Evolutionary conservation across 2,113 vertebrate species (phyloP).

Genomic region (Rhipidura dahli): DNA sequence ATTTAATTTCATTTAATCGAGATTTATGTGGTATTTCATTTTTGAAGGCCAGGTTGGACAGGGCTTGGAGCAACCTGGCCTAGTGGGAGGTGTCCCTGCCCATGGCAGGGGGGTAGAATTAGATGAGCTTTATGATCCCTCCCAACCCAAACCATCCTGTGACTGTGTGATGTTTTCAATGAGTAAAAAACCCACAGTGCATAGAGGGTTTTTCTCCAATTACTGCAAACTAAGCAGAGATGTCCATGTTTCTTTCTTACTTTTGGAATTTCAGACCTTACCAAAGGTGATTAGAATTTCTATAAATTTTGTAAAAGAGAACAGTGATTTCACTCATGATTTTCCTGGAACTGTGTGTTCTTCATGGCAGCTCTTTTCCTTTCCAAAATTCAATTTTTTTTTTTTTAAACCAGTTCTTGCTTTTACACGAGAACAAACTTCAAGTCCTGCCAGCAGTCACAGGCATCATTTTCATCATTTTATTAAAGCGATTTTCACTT

Average conservation of each 20-base stretch:
- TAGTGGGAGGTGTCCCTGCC: not conserved
- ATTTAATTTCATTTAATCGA: not conserved
- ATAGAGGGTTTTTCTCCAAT: not conserved
- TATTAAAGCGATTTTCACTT: not conserved
- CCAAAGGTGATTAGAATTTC: not conserved
- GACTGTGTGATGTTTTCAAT: not conserved
- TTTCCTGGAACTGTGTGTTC: not conserved
- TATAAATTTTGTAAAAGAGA: not conserved
- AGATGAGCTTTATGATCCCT: not conserved
- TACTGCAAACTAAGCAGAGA: not conserved
- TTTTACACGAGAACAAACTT: not conserved
- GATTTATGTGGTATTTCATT: not conserved
- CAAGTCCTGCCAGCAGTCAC: not conserved
- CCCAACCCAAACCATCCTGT: not conserved
- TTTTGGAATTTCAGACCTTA: not conserved
- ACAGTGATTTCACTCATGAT: not conserved
- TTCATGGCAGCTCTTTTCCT: not conserved
- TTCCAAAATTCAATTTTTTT: not conserved
- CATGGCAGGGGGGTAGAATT: not conserved
- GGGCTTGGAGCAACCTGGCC: not conserved
- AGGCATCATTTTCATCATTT: not conserved
- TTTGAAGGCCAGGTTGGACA: not conserved
- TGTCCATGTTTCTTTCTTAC: fast-evolving
- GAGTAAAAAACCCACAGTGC: not conserved
- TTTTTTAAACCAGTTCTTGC: not conserved